Base-by-base conservation (phyloP, 2,888 invertebrate genomes). In the Amiota mariae region DNA sequence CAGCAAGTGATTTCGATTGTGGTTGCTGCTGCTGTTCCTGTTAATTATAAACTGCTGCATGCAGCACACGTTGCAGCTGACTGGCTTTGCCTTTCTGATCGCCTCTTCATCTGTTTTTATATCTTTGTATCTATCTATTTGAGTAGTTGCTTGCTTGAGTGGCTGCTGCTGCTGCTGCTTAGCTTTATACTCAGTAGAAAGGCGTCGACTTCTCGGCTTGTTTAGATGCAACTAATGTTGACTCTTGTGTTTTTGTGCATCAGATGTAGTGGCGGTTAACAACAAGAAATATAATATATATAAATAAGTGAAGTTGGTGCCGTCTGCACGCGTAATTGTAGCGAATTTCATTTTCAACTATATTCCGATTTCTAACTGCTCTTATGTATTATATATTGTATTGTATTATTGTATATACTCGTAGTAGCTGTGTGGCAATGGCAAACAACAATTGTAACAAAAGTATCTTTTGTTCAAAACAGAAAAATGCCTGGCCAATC, bases 31-130 rank as follows among this genome's bases (percentile, higher is more conserved):
- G 24, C n/a, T 20, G 8, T 48, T 18, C 24, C 54, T 51, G 20
- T 54, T 68, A 68, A 68, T 68, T 51, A 68, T 68, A 68, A n/a
- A 54, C 51, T 66, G 66, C 48, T 59, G 20, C 20, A 68, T 68
- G 67, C 67, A 54, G 51, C 67, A 68, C 67, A 68, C 54, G 67
- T 54, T 66, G 67, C 18, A 57, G 57, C 8, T 67, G 67, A 51
- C 67, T 67, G 67, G 20, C 67, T 68, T 48, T 20, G 18, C 1
- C 51, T 51, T 51, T 51, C 51, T 51, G 51, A 2, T 51, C n/a
- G n/a, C 13, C 13, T 54, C n/a, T 54, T 54, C n/a, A n/a, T 54
- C 54, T 54, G 12, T 6, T 54, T 54, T 54, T 54, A 3, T 54
- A n/a, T 54, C n/a, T 54, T 54, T 8, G 54, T 54, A n/a, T 54